Evolutionary conservation across 2,113 vertebrate genomes (phyloP).

Genomic region (Antechinus stuartii): DNA sequence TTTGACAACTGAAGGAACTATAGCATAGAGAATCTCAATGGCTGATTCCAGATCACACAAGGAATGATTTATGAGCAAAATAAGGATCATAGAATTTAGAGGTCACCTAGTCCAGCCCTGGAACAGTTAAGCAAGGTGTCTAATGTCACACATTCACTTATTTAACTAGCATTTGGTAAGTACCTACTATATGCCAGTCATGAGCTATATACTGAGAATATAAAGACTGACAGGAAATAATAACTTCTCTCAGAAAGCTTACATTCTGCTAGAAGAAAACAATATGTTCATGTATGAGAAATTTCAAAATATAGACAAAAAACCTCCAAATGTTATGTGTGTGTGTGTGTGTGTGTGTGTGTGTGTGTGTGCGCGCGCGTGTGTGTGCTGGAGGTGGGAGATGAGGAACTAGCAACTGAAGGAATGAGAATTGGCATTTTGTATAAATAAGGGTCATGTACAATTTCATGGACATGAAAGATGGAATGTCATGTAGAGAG

Average conservation of each 20-base stretch:
- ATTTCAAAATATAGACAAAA: neutral
- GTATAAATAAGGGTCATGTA: neutral
- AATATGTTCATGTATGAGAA: neutral
- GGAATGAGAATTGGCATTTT: neutral
- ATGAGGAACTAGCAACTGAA: neutral
- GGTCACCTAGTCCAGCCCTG: neutral
- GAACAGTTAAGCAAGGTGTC: neutral
- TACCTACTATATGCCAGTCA: neutral
- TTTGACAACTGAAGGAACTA: slow-evolving; percentile 11
- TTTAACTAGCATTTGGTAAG: neutral
- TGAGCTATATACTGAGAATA: neutral
- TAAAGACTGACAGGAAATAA: neutral
- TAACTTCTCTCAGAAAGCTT: neutral
- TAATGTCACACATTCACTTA: neutral
- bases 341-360: no score
- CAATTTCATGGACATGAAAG: neutral
- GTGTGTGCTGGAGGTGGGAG: neutral
- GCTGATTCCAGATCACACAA: neutral
- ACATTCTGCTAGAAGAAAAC: neutral
- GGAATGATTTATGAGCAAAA: neutral
- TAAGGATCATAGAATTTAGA: neutral
- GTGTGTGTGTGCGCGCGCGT: no score
- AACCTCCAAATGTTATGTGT: neutral
- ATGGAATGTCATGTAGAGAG: neutral
- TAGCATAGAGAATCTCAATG: neutral